Base-by-base conservation (phyloP, 2,888 invertebrate genomes). In the Saturnia japonica region DNA sequence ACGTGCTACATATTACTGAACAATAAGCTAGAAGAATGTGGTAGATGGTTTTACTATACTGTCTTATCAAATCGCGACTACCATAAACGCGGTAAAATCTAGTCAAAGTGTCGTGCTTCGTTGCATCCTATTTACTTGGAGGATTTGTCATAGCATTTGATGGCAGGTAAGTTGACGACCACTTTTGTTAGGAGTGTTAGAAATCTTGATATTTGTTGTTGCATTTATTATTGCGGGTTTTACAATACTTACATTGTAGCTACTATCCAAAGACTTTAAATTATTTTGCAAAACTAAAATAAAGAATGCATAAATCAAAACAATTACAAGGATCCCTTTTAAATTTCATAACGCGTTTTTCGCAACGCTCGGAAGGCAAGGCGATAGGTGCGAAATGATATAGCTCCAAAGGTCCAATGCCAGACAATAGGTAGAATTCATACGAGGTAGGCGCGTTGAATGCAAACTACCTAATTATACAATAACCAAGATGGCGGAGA, bases 381-480 rank as follows among this genome's bases (percentile, higher is more conserved):
- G 84, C 82, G 82, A 85, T 89, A 90, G 92, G 92, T 92, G 91
- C 85, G 84, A 90, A 93, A 92, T 93, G 93, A 93, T 94, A 92
- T 93, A 93, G 91, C 91, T 89, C 74, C 88, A 76, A 84, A 91
- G 93, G 94, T 93, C 94, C 91, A 88, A 92, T 91, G 93, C 93
- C 94, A 93, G 93, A 91, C 91, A 91, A 90, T 94, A 93, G 93
- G 92, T 91, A 91, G 88, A 93, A 94, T 94, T 94, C 93, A 93
- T 93, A 93, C 91, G 88, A 82, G 72, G 79, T 80, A 76, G 88
- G 90, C 85, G 84, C 75, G 76, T 79, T 86, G 94, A 89, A 94
- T 94, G 89, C 88, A 92, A 94, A 94, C 89, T 83, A 79, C 88
- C 93, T 91, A 90, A 94, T 94, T 94, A 94, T 90, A 78, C 76